These are phyloP conservation scores for Drosophila bipectinata DNA, from an alignment of 1,140 invertebrate species.

Conservation along the genomic window DNA sequence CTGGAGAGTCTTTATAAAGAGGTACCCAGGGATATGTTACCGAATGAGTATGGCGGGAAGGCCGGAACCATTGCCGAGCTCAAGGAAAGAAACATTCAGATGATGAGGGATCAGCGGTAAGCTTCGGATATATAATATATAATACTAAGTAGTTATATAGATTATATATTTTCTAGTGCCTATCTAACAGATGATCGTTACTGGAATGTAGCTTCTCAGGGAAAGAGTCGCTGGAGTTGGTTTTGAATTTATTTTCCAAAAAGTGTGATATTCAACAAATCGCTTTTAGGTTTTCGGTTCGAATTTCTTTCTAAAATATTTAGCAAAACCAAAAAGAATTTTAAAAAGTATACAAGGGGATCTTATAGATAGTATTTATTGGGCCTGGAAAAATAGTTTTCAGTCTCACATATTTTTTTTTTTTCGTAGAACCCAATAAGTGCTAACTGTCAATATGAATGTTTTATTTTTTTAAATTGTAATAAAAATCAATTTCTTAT, in stretches of 20 bases:
- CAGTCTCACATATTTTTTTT: neutral
- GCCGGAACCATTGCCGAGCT: conserved; percentile 85
- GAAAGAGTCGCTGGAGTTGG: conserved; percentile 70
- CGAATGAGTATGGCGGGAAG: conserved; percentile 87
- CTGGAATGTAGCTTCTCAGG: conserved; percentile 51
- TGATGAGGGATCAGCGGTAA: conserved; percentile 67
- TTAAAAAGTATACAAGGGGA: too few relatives aligned
- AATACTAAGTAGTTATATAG: neutral
- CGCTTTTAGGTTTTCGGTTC: neutral
- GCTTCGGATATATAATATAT: neutral
- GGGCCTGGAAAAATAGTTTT: neutral
- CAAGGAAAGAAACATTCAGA: conserved; percentile 85
- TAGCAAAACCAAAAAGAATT: too few relatives aligned
- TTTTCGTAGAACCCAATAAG: neutral
- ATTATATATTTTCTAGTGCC: conserved; percentile 29
- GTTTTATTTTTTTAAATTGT: conserved; percentile 1
- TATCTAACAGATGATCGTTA: conserved; percentile 71
- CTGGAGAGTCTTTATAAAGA: conserved; percentile 86
- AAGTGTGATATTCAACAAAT: conserved; percentile 18
- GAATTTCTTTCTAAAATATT: too few relatives aligned
- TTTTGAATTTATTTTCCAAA: conserved; percentile 33
- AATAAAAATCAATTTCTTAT: conserved; percentile 3
- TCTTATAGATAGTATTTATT: neutral
- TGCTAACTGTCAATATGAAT: conserved; percentile 2
- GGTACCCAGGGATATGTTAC: conserved; percentile 87